phyloP scores from a whole-genome alignment of 2,888 invertebrate genomes.

The Vannuccia rotundouncinata region DNA sequence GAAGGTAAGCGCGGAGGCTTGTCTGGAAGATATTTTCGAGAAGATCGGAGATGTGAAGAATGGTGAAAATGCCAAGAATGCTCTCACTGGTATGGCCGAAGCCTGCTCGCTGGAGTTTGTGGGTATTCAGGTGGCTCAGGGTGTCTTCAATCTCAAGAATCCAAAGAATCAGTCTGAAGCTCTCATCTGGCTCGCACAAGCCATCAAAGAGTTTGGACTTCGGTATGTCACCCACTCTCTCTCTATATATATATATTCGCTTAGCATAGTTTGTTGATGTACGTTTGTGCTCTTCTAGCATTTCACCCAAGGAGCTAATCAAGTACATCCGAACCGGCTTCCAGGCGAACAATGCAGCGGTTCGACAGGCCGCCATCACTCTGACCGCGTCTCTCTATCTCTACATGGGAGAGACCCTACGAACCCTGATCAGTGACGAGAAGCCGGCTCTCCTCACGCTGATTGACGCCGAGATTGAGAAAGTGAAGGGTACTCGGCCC shows the following conservation, averaged over 20 bases:
- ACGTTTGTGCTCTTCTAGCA: no score
- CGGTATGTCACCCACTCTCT: slow-evolving; percentile 59
- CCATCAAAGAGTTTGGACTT: slow-evolving; percentile 79
- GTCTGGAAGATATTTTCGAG: slow-evolving; percentile 72
- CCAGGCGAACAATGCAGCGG: slow-evolving; percentile 74
- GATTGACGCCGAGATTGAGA: slow-evolving; percentile 77
- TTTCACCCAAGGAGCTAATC: slow-evolving; percentile 32
- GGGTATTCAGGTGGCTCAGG: slow-evolving; percentile 63
- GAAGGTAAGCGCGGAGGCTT: slow-evolving; percentile 68
- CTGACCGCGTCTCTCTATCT: slow-evolving; percentile 72
- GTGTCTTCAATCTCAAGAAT: slow-evolving; percentile 76
- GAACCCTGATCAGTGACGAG: slow-evolving; percentile 75
- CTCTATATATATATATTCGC: no score
- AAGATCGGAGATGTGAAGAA: slow-evolving; percentile 76
- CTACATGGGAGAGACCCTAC: slow-evolving; percentile 69
- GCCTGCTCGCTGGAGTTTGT: slow-evolving; percentile 70
- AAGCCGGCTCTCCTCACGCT: slow-evolving; percentile 75
- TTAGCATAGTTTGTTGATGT: no score
- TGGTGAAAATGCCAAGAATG: slow-evolving; percentile 63
- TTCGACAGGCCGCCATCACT: slow-evolving; percentile 70
- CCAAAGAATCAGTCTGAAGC: slow-evolving; percentile 82
- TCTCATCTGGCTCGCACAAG: slow-evolving; percentile 70
- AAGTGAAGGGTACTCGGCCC: slow-evolving; percentile 66
- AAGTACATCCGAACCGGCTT: slow-evolving; percentile 63
- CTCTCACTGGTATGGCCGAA: slow-evolving; percentile 69